These are phyloP conservation scores for Paramormyrops kingsleyae DNA, from an alignment of 2,113 vertebrate genomes.

Conservation along the genomic window DNA sequence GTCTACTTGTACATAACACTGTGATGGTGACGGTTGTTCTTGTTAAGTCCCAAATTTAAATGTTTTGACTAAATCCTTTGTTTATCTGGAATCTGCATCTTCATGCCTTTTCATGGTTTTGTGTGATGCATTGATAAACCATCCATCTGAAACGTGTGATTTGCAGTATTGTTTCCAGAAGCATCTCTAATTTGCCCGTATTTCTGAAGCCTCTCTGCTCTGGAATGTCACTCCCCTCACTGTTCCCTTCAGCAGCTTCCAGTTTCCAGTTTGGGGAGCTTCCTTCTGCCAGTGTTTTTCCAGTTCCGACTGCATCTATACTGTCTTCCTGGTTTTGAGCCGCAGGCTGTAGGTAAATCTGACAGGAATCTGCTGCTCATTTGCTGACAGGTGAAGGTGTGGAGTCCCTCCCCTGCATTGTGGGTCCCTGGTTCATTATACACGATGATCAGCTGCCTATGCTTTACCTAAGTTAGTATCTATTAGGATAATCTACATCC, in stretches of 20 bases:
- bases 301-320: neutral
- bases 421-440: neutral
- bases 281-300: neutral
- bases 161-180: neutral
- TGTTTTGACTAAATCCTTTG: neutral
- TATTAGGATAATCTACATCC: neutral
- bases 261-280: neutral
- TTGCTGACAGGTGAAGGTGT: neutral
- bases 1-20: neutral
- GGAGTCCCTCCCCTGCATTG: neutral
- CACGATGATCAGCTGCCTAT: neutral
- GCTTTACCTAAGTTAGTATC: neutral
- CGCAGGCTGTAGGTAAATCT: neutral
- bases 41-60: neutral
- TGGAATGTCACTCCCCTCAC: neutral
- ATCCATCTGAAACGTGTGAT: neutral
- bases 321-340: neutral
- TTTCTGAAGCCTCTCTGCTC: neutral
- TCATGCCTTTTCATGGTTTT: neutral
- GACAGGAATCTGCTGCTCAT: neutral
- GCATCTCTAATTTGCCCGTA: neutral
- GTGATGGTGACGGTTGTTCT: neutral
- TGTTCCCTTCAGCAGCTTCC: neutral
- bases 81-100: neutral
- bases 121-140: neutral